Base-by-base conservation (phyloP, 2,797 vertebrate genomes). In the Coregonus sp. region DNA sequence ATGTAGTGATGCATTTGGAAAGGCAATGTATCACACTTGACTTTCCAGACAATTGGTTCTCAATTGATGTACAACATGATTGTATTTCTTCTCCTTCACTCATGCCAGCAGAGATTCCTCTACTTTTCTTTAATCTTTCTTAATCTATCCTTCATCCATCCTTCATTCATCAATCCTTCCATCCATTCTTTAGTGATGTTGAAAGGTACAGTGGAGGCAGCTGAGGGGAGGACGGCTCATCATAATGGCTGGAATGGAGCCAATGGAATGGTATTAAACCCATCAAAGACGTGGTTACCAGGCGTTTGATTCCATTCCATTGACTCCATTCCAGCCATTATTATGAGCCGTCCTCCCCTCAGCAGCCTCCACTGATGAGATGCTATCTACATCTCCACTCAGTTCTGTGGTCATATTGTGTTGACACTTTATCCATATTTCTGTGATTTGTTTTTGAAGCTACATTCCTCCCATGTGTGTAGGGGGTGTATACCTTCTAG, bases 21-120 rank as follows among this genome's bases (percentile, higher is more conserved):
- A 61, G 51, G 18, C 69, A 61, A 29, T 33, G 40, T 4, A 66
- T 75, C 70, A 52, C 37, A 52, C 63, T 20, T 33, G 59, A 74
- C 80, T 85, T 84, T 85, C 80, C 73, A 82, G 75, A 76, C 80
- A 87, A 85, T 85, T 84, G 81, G 68, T 77, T 84, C 78, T 80
- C 82, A 81, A 86, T 80, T 82, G 84, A 85, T 82, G 76, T 79
- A 75, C 81, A 85, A 79, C 75, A 75, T 73, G 35, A 61, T 77
- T 73, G 71, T 63, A 63, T 80, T 75, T 76, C 54, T 81, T 73
- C 77, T 74, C 65, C 78, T 75, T 77, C 75, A 54, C 80, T 74
- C 70, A 25, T 15, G 14, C 47, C 70, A 70, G 18, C 25, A 61
- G 47, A 20, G 59, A 50, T 72, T 40, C 67, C 75, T 37, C 29